Percentiles rank a stretch among this genome's conserved stretches.
phyloP scores from a whole-genome alignment of 2,888 invertebrate genomes.

The Tetramorium bicarinatum region DNA sequence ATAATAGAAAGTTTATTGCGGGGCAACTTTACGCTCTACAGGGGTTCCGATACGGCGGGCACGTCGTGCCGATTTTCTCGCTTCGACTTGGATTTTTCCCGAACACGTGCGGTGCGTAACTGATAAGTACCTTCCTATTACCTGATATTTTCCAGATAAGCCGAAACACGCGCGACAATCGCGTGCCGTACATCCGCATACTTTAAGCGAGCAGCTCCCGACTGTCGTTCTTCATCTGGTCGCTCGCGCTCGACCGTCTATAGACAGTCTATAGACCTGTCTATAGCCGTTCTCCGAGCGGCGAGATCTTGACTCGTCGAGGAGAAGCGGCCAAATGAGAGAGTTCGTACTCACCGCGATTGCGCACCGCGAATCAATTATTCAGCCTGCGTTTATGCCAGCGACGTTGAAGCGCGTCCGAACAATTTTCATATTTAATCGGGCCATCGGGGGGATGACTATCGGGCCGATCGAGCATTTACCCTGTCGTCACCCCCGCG shows the following conservation, averaged over 20 bases:
- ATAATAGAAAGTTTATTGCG: constrained; percentile 17
- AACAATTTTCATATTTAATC: constrained; percentile 58
- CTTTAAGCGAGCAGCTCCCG: neutral
- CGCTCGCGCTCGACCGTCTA: constrained; percentile 45
- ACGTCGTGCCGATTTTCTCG: neutral
- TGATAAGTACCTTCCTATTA: neutral
- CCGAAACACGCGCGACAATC: neutral
- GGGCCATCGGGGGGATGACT: neutral
- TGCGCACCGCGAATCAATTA: constrained; percentile 54
- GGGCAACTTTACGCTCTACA: constrained; percentile 14
- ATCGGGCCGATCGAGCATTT: constrained; percentile 12
- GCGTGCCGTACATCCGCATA: constrained; percentile 24
- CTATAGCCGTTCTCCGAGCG: constrained; percentile 49
- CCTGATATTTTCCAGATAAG: neutral
- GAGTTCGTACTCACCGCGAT: constrained; percentile 37
- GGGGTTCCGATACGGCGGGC: neutral
- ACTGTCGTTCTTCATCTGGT: constrained; percentile 16
- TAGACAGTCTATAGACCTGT: constrained; percentile 67
- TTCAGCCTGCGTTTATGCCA: constrained; percentile 44
- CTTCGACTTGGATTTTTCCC: neutral
- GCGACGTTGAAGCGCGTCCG: constrained; percentile 27
- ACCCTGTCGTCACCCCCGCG: constrained; percentile 38
- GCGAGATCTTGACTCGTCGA: constrained; percentile 27
- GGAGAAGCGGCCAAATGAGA: constrained; percentile 29
- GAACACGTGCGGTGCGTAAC: neutral